A percentile compares a stretch with the other conserved stretches of the same genome.
phyloP scores from a whole-genome alignment of 2,888 invertebrate species.

The Bombyx huttoni region DNA sequence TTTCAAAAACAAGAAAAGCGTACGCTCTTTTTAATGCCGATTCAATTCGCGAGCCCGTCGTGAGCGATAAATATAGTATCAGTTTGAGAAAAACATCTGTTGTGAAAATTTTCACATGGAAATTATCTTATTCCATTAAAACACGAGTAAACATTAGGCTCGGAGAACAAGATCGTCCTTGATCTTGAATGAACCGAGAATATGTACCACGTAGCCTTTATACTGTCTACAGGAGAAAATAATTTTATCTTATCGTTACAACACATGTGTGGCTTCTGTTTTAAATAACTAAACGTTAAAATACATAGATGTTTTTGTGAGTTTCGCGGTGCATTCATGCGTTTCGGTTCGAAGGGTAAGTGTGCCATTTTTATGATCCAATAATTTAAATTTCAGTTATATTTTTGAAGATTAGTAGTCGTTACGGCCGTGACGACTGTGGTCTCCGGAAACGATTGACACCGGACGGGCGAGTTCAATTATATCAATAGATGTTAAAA shows the following conservation, averaged over 20 bases:
- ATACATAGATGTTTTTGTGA: background rate
- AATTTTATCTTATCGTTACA: background rate
- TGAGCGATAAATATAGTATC: no score
- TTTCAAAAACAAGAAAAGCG: no score
- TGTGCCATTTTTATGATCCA: no score
- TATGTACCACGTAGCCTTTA: background rate
- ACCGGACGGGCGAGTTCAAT: background rate
- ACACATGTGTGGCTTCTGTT: background rate
- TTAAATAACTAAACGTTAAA: background rate
- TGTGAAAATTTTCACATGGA: background rate
- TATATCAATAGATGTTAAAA: background rate
- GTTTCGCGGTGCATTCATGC: no score
- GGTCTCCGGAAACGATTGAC: no score
- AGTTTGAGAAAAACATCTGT: background rate
- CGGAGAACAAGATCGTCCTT: slow-evolving; percentile 15
- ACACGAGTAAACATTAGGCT: slow-evolving; percentile 6
- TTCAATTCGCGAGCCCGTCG: no score
- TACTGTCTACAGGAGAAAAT: background rate
- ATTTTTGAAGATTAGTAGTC: no score
- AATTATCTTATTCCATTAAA: background rate
- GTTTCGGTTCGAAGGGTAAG: no score
- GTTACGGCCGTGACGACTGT: no score
- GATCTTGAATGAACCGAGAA: slow-evolving; percentile 21
- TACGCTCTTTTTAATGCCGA: no score
- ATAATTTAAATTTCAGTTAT: no score